phyloP scores from a whole-genome alignment of 53 echinoderm and acorn worm genomes.

The Stichopus horrens region DNA sequence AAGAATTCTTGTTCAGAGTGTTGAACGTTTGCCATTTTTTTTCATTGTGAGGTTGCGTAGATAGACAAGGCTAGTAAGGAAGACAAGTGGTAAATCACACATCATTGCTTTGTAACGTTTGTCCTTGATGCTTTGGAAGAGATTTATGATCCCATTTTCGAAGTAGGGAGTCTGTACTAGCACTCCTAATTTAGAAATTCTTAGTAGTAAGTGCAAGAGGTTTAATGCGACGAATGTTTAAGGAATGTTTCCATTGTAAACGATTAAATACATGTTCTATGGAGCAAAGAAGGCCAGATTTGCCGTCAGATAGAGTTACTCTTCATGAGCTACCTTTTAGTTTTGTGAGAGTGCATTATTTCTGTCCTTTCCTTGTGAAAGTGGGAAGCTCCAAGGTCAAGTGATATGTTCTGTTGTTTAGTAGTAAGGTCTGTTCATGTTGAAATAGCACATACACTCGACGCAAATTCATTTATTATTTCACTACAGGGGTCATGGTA shows the following conservation, averaged over 20 bases:
- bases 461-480: constrained; percentile 53
- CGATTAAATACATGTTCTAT: not conserved
- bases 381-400: constrained; percentile 50
- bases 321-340: constrained; percentile 53
- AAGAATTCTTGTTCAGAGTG: constrained; percentile 1
- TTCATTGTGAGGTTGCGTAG: constrained; percentile 47
- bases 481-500: constrained; percentile 48
- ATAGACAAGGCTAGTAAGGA: constrained; percentile 14
- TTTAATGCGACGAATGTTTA: constrained; percentile 38
- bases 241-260: constrained; percentile 47
- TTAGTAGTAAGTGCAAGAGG: constrained; percentile 51
- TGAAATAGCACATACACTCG: constrained; percentile 49
- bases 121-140: constrained; percentile 9
- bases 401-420: constrained; percentile 62
- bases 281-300: constrained; percentile 58
- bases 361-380: constrained; percentile 64
- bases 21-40: constrained; percentile 42
- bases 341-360: constrained; percentile 59
- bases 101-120: constrained; percentile 5
- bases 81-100: not conserved
- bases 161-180: constrained; percentile 55
- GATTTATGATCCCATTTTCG: constrained; percentile 36
- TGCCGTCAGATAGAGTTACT: constrained; percentile 47
- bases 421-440: constrained; percentile 57
- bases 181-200: constrained; percentile 40